Percentiles rank a stretch among this genome's conserved stretches.
phyloP scores from a whole-genome alignment of 2,113 vertebrate genomes.

The Oplegnathus fasciatus region DNA sequence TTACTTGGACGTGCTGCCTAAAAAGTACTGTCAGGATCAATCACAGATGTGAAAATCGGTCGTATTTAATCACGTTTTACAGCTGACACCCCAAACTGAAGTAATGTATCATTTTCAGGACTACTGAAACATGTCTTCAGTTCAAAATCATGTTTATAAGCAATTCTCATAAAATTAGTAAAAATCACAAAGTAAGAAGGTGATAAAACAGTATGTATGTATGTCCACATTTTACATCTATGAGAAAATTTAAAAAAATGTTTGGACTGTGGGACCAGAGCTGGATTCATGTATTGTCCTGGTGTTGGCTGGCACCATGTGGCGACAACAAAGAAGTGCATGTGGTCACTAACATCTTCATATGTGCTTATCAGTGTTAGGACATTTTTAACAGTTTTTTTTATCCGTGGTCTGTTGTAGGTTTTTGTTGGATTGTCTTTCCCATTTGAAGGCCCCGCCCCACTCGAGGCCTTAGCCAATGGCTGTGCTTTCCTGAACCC shows the following conservation, averaged over 20 bases:
- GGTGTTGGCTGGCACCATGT: constrained; percentile 50
- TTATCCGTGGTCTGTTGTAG: constrained; percentile 70
- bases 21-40: no score
- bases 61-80: no score
- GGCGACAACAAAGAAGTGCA: constrained; percentile 42
- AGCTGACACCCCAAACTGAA: no score
- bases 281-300: background rate
- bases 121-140: no score
- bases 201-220: background rate
- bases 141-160: no score
- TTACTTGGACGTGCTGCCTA: no score
- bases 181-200: no score
- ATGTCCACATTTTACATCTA: background rate
- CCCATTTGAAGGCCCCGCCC: constrained; percentile 92
- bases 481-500: constrained; percentile 93
- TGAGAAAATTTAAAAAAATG: background rate
- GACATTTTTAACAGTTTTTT: background rate
- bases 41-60: no score
- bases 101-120: no score
- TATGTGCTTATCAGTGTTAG: background rate
- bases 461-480: constrained; percentile 93
- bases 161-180: no score
- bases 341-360: constrained; percentile 34
- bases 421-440: constrained; percentile 91
- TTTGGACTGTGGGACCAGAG: background rate